Conservation (phyloP, 1,140 invertebrate genomes). For the Delia radicum region DNA sequence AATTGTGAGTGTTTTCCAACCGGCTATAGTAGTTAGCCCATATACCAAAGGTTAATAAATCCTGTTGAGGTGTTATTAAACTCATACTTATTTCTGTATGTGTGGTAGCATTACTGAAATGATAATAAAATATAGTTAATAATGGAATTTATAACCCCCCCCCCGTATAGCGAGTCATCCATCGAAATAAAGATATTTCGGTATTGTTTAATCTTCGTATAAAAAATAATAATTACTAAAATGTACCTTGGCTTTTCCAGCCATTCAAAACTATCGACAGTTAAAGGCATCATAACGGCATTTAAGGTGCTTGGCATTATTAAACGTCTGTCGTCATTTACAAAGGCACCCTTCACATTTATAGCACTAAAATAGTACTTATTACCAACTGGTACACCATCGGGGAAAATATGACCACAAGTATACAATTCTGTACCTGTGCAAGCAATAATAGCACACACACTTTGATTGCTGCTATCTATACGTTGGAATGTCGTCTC, state of each 20-base stretch:
- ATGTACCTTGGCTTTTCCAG: conserved; percentile 31
- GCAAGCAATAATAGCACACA: conserved; percentile 57
- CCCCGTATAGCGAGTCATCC: no score
- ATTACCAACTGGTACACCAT: conserved; percentile 29
- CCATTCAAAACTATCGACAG: conserved; percentile 36
- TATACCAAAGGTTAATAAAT: conserved; percentile 47
- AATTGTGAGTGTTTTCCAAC: conserved; percentile 33
- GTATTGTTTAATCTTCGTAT: no score
- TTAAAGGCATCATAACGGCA: conserved; percentile 39
- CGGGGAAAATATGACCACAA: conserved; percentile 46
- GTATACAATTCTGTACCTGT: conserved; percentile 33
- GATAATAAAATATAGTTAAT: not conserved
- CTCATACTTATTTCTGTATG: not conserved
- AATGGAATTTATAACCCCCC: conserved; percentile 10
- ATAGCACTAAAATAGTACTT: conserved; percentile 35
- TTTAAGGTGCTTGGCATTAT: conserved; percentile 33
- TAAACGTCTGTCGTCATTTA: conserved; percentile 24
- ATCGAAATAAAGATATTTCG: no score
- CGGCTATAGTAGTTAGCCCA: conserved; percentile 47
- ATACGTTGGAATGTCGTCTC: conserved; percentile 37
- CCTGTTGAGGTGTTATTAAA: conserved; percentile 32
- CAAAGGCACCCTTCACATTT: conserved; percentile 36
- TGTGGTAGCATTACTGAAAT: not conserved
- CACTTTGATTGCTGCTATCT: conserved; percentile 48
- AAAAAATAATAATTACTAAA: not conserved